Percentiles rank a stretch among this genome's conserved stretches.
These are phyloP conservation scores for Chrysemys picta DNA, from an alignment of 2,113 vertebrate species.

Conservation along the genomic window DNA sequence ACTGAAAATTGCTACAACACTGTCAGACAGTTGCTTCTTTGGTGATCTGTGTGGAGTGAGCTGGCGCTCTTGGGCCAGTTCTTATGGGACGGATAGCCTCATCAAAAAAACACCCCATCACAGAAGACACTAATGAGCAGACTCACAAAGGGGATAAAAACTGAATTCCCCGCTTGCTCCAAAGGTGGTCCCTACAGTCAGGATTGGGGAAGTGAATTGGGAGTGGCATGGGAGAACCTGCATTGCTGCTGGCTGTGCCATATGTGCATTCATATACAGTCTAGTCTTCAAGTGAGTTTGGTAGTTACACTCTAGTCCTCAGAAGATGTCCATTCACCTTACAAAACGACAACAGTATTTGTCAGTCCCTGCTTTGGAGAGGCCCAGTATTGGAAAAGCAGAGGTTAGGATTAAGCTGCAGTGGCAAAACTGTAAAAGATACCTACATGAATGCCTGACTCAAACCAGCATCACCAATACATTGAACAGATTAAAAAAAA, in stretches of 20 bases:
- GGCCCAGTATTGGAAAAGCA: background rate
- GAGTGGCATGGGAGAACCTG: background rate
- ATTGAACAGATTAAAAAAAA: background rate
- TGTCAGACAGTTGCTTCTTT: background rate
- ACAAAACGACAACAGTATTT: background rate
- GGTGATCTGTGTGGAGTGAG: background rate
- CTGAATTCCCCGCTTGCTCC: background rate
- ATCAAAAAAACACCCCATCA: background rate
- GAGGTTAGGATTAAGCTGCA: background rate
- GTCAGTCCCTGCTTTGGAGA: background rate
- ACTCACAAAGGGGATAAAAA: background rate
- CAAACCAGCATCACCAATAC: background rate
- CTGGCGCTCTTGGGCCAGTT: background rate
- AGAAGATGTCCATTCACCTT: background rate
- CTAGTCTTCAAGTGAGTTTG: background rate
- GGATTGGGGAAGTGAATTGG: background rate
- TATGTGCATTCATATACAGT: background rate
- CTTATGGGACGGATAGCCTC: background rate
- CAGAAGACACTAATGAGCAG: background rate
- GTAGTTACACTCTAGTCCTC: background rate
- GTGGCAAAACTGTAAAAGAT: background rate
- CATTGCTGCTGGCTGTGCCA: background rate
- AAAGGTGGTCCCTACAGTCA: background rate
- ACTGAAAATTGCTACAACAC: background rate
- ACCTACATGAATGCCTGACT: background rate